Conservation (phyloP, 2,113 vertebrate genomes). For the Pterocles burchelli region DNA sequence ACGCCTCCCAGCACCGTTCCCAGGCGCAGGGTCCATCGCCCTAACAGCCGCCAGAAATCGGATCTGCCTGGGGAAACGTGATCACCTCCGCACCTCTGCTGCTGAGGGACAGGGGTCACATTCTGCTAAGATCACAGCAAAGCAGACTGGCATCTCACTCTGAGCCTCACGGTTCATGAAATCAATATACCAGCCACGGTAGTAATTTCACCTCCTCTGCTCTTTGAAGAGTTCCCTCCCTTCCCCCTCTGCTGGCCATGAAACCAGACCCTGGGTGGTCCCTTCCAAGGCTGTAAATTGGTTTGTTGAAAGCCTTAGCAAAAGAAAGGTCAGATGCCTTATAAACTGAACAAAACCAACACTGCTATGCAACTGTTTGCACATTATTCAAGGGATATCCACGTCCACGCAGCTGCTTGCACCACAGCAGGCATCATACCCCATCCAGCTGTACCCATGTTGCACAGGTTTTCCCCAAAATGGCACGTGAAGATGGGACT, state of each 20-base stretch:
- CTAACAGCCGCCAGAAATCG: neutral
- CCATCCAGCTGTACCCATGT: neutral
- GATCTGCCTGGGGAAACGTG: neutral
- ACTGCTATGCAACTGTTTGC: neutral
- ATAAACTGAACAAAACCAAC: neutral
- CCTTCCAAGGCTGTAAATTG: conserved; percentile 21
- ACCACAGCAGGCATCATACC: neutral
- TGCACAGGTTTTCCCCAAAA: neutral
- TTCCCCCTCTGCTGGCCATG: neutral
- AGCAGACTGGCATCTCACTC: neutral
- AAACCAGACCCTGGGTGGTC: conserved; percentile 50
- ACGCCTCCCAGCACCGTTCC: neutral
- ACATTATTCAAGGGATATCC: neutral
- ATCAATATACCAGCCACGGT: neutral
- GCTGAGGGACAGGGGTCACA: conserved; percentile 10
- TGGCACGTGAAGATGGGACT: neutral
- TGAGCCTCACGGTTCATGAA: neutral
- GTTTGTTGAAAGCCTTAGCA: conserved; percentile 49
- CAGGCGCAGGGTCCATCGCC: neutral
- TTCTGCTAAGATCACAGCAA: conserved; percentile 35
- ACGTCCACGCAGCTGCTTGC: neutral
- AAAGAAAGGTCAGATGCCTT: conserved; percentile 44
- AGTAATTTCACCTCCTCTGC: neutral
- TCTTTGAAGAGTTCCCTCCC: neutral
- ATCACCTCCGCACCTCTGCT: neutral